Conservation (phyloP, 1,140 invertebrate species). For the Pachyrhynchus sulphureomaculatus region DNA sequence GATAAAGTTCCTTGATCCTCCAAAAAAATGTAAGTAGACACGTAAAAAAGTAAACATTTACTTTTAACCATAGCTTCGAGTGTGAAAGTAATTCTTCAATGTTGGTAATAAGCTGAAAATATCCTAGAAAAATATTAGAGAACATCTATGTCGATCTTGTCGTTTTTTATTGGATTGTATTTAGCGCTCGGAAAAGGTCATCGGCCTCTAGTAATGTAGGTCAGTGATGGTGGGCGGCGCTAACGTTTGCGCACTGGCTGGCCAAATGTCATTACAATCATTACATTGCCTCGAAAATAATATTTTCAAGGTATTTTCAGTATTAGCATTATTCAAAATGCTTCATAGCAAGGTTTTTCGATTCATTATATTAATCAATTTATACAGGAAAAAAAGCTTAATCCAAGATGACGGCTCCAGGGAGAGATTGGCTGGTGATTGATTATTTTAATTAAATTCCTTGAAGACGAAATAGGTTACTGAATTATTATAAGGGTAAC, state of each 20-base stretch:
- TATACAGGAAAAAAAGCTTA: too few relatives aligned
- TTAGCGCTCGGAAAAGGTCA: constrained; percentile 39
- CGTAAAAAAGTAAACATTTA: neutral
- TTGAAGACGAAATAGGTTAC: too few relatives aligned
- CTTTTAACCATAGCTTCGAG: neutral
- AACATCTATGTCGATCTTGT: constrained; percentile 16
- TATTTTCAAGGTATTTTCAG: constrained; percentile 27
- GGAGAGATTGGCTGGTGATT: too few relatives aligned
- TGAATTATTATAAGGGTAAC: too few relatives aligned
- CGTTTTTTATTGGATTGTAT: constrained; percentile 41
- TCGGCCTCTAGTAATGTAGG: constrained; percentile 49
- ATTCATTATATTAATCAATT: too few relatives aligned
- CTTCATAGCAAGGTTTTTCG: neutral
- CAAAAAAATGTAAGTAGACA: constrained; percentile 40
- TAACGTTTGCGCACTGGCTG: constrained; percentile 41
- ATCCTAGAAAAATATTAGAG: constrained; percentile 10
- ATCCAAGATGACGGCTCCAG: too few relatives aligned
- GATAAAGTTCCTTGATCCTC: constrained; percentile 21
- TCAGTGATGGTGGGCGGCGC: constrained; percentile 50
- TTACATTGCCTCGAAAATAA: constrained; percentile 9
- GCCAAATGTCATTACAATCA: constrained; percentile 39
- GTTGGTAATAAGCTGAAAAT: constrained; percentile 8
- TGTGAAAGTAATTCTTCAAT: neutral
- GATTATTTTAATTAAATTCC: too few relatives aligned
- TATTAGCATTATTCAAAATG: neutral